Conservation (phyloP, 2,113 vertebrate genomes). For the Mesitornis unicolor region DNA sequence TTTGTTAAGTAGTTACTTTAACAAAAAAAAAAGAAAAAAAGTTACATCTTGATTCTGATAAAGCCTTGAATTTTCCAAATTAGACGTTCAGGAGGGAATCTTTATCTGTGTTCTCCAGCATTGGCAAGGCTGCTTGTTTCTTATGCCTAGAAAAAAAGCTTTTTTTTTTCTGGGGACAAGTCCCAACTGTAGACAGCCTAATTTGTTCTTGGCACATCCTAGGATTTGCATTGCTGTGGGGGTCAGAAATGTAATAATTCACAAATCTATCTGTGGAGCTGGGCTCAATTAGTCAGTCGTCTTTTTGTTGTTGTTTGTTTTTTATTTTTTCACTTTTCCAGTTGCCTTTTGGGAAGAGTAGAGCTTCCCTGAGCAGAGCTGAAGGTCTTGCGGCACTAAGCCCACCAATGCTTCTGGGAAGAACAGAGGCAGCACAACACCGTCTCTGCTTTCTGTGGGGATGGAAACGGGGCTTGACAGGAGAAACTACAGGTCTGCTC, state of each 20-base stretch:
- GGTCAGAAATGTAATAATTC: slow-evolving; percentile 60
- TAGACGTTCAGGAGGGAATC: background rate
- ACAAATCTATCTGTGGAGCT: slow-evolving; percentile 8
- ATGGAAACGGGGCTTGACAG: background rate
- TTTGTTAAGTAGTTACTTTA: background rate
- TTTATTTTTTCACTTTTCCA: background rate
- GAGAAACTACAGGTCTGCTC: background rate
- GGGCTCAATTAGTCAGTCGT: background rate
- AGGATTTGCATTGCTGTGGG: background rate
- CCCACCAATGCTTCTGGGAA: background rate
- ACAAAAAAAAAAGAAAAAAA: background rate
- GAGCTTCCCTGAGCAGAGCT: background rate
- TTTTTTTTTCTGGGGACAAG: background rate
- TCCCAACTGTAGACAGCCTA: slow-evolving; percentile 55
- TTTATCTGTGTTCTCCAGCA: slow-evolving; percentile 4
- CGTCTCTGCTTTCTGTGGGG: background rate
- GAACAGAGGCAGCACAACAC: background rate
- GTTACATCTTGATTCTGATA: background rate
- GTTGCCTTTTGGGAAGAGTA: background rate
- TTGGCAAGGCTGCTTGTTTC: slow-evolving; percentile 19
- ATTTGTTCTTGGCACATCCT: slow-evolving; percentile 67
- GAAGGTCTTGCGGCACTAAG: background rate
- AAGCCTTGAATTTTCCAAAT: background rate
- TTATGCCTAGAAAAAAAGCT: background rate
- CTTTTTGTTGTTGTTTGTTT: background rate